These are phyloP conservation scores for Eurystomus glaucurus DNA, from an alignment of 2,797 vertebrate species.

Conservation along the genomic window DNA sequence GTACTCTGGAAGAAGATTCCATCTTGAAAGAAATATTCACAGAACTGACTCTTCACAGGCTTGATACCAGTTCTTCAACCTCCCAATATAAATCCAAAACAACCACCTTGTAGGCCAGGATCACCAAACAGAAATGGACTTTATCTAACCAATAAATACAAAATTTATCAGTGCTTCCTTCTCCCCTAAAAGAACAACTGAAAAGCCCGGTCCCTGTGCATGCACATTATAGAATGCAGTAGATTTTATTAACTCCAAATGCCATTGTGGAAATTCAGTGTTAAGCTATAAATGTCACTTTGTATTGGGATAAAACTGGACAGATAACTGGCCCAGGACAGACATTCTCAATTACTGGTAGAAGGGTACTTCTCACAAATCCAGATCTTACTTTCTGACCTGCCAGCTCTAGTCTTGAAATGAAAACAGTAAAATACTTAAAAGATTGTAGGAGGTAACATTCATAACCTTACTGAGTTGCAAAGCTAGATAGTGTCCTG, in stretches of 20 bases:
- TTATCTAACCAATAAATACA: not conserved
- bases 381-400: not conserved
- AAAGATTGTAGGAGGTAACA: not conserved
- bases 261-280: not conserved
- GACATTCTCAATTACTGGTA: not conserved
- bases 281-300: not conserved
- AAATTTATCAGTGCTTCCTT: not conserved
- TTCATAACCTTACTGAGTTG: not conserved
- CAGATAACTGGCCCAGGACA: not conserved
- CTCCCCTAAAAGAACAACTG: not conserved
- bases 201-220: fast-evolving
- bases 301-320: not conserved
- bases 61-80: not conserved
- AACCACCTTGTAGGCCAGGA: not conserved
- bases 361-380: not conserved
- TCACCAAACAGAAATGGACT: not conserved
- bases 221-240: not conserved
- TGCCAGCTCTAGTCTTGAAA: not conserved
- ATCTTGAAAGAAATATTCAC: not conserved
- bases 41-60: not conserved
- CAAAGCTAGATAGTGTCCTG: not conserved
- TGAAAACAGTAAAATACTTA: not conserved
- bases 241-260: not conserved
- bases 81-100: not conserved
- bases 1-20: not conserved